These are phyloP conservation scores for Neodontobutis hainanensis DNA, from an alignment of 2,113 vertebrate genomes.

Conservation along the genomic window DNA sequence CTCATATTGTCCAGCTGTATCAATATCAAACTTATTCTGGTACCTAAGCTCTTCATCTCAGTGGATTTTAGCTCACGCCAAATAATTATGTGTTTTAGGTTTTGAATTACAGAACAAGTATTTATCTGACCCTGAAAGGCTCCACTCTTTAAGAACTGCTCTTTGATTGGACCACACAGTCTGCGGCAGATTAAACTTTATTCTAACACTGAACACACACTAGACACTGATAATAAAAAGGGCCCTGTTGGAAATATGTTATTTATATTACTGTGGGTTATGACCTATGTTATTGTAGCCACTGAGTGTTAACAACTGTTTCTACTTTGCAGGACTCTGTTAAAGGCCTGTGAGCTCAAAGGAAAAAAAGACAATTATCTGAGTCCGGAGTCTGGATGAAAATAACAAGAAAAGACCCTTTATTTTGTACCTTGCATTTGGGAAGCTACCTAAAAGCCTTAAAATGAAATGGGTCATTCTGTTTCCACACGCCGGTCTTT, in stretches of 20 bases:
- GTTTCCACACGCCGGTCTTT: constrained; percentile 67
- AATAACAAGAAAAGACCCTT: constrained; percentile 28
- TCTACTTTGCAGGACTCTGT: constrained; percentile 50
- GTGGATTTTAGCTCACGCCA: constrained; percentile 18
- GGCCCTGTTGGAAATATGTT: no score
- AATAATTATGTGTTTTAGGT: constrained; percentile 58
- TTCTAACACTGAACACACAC: no score
- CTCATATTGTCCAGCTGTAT: constrained; percentile 50
- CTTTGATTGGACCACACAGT: constrained; percentile 30
- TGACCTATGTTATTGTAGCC: not conserved
- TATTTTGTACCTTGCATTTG: constrained; percentile 54
- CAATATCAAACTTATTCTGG: constrained; percentile 39
- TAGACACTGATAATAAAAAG: constrained; percentile 26
- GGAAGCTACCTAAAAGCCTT: constrained; percentile 74
- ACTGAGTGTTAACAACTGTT: constrained; percentile 52
- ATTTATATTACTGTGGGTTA: no score
- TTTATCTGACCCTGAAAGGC: constrained; percentile 57
- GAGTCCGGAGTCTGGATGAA: constrained; percentile 7
- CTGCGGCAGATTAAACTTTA: no score
- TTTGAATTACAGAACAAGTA: constrained; percentile 60
- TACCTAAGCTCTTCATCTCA: constrained; percentile 32
- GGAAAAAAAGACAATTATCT: constrained; percentile 40
- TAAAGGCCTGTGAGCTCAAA: constrained; percentile 3
- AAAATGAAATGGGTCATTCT: constrained; percentile 75
- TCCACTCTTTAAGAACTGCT: constrained; percentile 11